phyloP scores from a whole-genome alignment of 2,797 vertebrate species.

The Hafferia zeledoni region DNA sequence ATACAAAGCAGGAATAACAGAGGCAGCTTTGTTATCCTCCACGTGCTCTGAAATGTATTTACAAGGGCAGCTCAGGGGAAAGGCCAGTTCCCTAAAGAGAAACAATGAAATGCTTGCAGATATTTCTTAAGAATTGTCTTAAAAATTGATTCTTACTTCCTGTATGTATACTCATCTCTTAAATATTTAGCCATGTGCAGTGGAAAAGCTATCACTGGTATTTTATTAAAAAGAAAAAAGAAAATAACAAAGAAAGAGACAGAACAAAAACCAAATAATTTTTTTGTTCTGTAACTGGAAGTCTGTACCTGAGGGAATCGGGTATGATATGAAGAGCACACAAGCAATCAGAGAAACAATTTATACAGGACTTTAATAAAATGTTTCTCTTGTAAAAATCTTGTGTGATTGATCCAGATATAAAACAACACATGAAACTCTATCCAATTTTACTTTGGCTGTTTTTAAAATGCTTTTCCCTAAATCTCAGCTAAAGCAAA shows the following conservation, averaged over 20 bases:
- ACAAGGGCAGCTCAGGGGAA: neutral
- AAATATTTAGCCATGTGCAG: neutral
- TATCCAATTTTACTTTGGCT: neutral
- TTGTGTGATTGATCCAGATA: neutral
- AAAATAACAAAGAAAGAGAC: neutral
- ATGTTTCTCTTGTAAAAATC: constrained; percentile 24
- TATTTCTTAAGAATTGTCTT: neutral
- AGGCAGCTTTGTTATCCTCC: neutral
- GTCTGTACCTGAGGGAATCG: constrained; percentile 45
- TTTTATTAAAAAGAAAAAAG: neutral
- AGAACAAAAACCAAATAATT: neutral
- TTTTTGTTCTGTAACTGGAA: constrained; percentile 24
- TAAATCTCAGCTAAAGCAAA: neutral
- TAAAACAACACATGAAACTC: neutral
- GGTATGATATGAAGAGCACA: neutral
- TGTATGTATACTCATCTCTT: neutral
- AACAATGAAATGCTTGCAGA: neutral
- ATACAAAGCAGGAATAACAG: neutral
- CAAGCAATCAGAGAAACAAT: neutral
- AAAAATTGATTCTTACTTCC: neutral
- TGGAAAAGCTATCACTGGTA: neutral
- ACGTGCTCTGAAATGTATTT: neutral
- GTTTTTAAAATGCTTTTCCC: neutral
- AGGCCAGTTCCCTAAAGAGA: neutral
- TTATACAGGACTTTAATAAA: constrained; percentile 26